Evolutionary conservation across 2,113 vertebrate genomes (phyloP).

Genomic region (Epinephelus lanceolatus): DNA sequence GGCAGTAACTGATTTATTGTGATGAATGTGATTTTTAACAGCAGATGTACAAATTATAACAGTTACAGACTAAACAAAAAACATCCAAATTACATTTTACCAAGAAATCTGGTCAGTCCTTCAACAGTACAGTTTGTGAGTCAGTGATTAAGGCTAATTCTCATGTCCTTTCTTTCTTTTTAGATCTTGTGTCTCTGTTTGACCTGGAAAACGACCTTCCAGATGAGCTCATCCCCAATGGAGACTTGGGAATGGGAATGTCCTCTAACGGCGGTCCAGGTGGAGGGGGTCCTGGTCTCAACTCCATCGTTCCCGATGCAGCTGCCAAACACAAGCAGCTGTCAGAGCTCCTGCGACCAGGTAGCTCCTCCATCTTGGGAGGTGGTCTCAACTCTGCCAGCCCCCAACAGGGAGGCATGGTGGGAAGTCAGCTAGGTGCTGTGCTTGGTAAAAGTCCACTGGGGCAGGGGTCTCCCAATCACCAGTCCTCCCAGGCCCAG

Average conservation of each 20-base stretch:
- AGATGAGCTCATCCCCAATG: slow-evolving; percentile 97
- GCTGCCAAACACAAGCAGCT: slow-evolving; percentile 98
- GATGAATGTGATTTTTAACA: no score
- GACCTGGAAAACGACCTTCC: slow-evolving; percentile 99
- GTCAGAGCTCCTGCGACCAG: slow-evolving; percentile 94
- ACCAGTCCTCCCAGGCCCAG: slow-evolving; percentile 91
- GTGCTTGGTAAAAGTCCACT: slow-evolving; percentile 92
- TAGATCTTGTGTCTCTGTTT: slow-evolving; percentile 96
- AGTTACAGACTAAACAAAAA: no score
- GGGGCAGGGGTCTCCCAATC: slow-evolving; percentile 89
- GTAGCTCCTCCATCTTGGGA: slow-evolving; percentile 88
- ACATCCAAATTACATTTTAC: no score
- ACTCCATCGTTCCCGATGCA: slow-evolving; percentile 91
- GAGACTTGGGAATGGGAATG: slow-evolving; percentile 90
- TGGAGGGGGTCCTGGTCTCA: slow-evolving; percentile 78
- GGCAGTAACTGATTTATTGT: no score
- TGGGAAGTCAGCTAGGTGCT: slow-evolving; percentile 87
- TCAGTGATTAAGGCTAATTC: slow-evolving; percentile 10
- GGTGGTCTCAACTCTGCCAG: slow-evolving; percentile 87
- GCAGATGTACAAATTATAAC: no score
- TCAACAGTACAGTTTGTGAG: no score
- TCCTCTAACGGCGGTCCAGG: slow-evolving; percentile 77
- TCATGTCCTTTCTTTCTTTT: slow-evolving; percentile 13
- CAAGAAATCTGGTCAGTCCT: no score
- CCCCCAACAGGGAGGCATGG: slow-evolving; percentile 88